Evolutionary conservation across 2,888 invertebrate genomes (phyloP).

Genomic region (Conops quadrifasciatus): DNA sequence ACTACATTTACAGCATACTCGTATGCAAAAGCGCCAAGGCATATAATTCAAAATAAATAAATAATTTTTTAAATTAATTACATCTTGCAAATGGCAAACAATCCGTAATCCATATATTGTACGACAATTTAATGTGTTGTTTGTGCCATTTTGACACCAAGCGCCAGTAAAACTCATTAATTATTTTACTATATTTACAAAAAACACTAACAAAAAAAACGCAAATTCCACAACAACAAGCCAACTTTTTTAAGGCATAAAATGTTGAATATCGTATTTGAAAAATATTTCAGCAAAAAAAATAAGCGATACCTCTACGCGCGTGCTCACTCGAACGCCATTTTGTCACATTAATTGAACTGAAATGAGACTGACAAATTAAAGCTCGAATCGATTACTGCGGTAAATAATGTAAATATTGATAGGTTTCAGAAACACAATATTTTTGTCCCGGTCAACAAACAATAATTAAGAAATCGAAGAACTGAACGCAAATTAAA

Average conservation of each 20-base stretch:
- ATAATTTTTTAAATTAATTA: too few species aligned
- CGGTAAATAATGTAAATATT: constrained; percentile 11
- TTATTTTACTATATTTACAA: too few species aligned
- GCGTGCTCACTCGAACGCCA: constrained; percentile 5
- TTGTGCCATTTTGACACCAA: too few species aligned
- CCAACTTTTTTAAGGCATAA: background rate
- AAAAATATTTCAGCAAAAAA: constrained; percentile 9
- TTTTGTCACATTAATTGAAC: constrained; percentile 19
- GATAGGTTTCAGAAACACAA: constrained; percentile 9
- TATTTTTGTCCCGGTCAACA: constrained; percentile 9
- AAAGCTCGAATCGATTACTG: background rate
- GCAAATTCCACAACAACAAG: too few species aligned
- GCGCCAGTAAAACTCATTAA: too few species aligned
- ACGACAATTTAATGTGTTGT: background rate
- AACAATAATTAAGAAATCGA: too few species aligned
- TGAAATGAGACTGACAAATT: background rate
- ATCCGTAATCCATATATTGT: background rate
- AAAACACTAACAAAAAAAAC: too few species aligned
- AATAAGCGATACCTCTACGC: background rate
- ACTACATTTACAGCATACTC: too few species aligned
- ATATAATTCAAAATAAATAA: too few species aligned
- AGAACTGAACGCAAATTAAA: too few species aligned
- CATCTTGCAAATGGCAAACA: too few species aligned
- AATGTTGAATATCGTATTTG: background rate
- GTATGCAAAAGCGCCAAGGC: too few species aligned